Evolutionary conservation across 2,888 invertebrate species (phyloP).

Genomic region (Caenorhabditis macrosperma): DNA sequence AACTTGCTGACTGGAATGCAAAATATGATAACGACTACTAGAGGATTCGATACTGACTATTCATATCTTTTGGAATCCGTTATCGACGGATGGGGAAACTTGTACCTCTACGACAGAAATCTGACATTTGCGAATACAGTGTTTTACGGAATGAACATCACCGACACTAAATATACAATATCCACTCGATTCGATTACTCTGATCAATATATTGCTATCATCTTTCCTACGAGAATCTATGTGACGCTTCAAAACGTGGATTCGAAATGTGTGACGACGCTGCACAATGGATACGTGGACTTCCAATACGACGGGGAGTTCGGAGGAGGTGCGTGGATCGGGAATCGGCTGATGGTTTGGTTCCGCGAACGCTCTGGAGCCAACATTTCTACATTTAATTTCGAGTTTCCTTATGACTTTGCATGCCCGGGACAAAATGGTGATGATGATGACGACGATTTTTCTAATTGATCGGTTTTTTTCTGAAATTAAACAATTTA

Average conservation of each 20-base stretch:
- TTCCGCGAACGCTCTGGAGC: conserved; percentile 29
- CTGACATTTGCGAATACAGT: conserved; percentile 5
- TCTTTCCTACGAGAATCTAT: conserved; percentile 25
- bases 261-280: conserved; percentile 22
- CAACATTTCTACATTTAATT: conserved; percentile 45
- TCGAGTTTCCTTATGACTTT: conserved; percentile 34
- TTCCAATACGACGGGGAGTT: conserved; percentile 39
- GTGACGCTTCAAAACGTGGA: conserved; percentile 11
- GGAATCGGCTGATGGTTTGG: conserved; percentile 44
- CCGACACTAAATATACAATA: background rate
- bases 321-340: conserved; percentile 40
- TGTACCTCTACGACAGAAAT: conserved; percentile 8
- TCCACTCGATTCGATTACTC: conserved; percentile 23
- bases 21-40: conserved; percentile 28
- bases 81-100: conserved; percentile 14
- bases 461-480: background rate
- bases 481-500: background rate
- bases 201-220: conserved; percentile 27
- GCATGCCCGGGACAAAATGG: background rate
- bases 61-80: background rate
- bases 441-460: background rate
- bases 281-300: conserved; percentile 21
- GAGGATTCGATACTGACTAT: background rate
- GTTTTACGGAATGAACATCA: conserved; percentile 9
- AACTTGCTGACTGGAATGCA: background rate